Evolutionary conservation across 2,888 invertebrate genomes (phyloP).

Genomic region (Harpagoxenus sublaevis): DNA sequence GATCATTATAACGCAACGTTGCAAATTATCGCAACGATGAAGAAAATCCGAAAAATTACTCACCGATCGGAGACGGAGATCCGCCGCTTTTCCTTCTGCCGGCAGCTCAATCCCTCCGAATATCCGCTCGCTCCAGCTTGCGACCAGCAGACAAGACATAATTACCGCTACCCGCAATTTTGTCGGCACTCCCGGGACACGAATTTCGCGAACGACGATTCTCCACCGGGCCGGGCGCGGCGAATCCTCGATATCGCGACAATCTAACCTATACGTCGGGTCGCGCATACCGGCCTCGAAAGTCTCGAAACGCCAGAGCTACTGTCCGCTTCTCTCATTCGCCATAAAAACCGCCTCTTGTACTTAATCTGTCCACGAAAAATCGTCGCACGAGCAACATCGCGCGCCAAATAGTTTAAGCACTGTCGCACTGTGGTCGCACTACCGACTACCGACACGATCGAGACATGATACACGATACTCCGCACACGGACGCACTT

Average conservation of each 20-base stretch:
- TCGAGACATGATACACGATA: not conserved
- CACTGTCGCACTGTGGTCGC: not conserved
- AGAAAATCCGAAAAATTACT: conserved; percentile 1
- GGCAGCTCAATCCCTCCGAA: not conserved
- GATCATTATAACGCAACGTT: not conserved
- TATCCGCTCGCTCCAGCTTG: no score
- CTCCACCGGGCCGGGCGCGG: not conserved
- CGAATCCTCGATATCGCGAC: not conserved
- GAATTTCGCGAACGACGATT: not conserved
- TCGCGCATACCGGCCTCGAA: not conserved
- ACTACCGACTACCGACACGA: not conserved
- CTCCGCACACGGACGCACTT: not conserved
- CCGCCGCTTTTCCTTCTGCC: not conserved
- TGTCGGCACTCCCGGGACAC: not conserved
- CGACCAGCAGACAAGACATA: not conserved
- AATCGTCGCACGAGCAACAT: not conserved
- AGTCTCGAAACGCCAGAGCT: not conserved
- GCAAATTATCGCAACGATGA: not conserved
- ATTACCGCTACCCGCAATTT: not conserved
- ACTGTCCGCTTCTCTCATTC: not conserved
- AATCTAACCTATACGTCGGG: not conserved
- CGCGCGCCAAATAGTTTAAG: not conserved
- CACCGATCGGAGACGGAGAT: not conserved
- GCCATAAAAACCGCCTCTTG: no score
- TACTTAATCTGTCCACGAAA: not conserved